Evolutionary conservation across 2,113 vertebrate species (phyloP), one percentile per base, ranked within the genome.

Genomic region (Sturnus vulgaris): DNA sequence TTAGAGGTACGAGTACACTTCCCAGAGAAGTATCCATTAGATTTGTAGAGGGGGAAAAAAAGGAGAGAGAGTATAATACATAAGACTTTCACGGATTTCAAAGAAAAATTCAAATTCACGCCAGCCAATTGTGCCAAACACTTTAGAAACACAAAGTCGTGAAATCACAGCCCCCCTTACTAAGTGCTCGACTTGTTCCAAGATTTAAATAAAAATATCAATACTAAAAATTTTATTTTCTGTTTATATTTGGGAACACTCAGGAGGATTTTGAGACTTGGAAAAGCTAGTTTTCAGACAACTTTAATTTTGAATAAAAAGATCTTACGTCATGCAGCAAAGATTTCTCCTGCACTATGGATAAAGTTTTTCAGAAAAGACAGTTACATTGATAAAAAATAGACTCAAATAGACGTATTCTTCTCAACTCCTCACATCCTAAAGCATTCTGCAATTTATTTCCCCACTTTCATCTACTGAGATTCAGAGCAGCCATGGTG

Each of bases 401-500:
- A 52, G 87, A 95, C 94, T 94, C 68, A 96, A 95, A 97, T 96
- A 93, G 23, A 65, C 1, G 4, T 87, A 91, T 97, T 96, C 95
- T 90, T 89, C 68, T 23, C 39, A 63, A 68, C 68, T 86, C 82
- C 71, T 95, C 65, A 76, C 70, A 88, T 83, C 79, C 78, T 96
- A 89, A 96, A 96, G 94, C 84, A 90, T 96, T 93, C 95, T 96
- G 96, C 88, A 97, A 97, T 97, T 97, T 95, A 84, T 71, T 96
- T 84, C 83, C 72, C 93, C 68, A 50, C 90, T 95, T 96, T 95
- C 93, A 87, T 95, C 95, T 97, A 86, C 88, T 81, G 89, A 92
- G 92, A 96, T 96, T 96, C 96, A 90, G 91, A 93, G 76, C 87
- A 97, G 71, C 92, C 96, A 86, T 93, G 91, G 96, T 95, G 93